A percentile compares a stretch with the other conserved stretches of the same genome.
These are phyloP conservation scores for Tyrannus savana DNA, from an alignment of 2,113 vertebrate species.

Conservation along the genomic window DNA sequence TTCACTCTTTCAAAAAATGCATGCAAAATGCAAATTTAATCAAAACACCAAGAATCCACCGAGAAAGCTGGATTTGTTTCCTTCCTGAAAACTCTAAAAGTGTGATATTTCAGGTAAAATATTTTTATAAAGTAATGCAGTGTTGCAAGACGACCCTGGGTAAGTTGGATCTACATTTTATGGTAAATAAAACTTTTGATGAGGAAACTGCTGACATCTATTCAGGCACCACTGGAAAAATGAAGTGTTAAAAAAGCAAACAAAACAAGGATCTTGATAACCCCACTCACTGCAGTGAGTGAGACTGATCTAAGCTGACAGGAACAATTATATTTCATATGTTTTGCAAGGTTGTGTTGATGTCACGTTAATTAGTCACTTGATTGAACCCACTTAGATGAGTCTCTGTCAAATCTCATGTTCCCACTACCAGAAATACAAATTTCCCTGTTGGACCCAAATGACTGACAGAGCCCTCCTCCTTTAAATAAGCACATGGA, in stretches of 20 bases:
- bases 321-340: background rate
- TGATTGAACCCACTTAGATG: background rate
- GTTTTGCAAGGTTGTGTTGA: background rate
- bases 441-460: background rate
- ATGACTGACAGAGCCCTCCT: background rate
- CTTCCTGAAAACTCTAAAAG: background rate
- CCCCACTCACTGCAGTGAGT: background rate
- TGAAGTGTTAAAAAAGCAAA: background rate
- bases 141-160: background rate
- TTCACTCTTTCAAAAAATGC: background rate
- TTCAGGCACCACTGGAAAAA: background rate
- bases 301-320: background rate
- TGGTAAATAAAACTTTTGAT: background rate
- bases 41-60: background rate
- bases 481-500: background rate
- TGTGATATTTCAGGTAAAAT: background rate
- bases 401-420: background rate
- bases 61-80: background rate
- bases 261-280: background rate
- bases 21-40: background rate
- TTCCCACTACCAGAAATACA: background rate
- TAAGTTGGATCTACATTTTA: background rate
- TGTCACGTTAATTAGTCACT: constrained; percentile 37
- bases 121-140: background rate
- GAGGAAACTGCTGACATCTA: background rate